These are phyloP conservation scores for Mastomys natalensis DNA, from an alignment of 2,113 vertebrate species.

Conservation along the genomic window DNA sequence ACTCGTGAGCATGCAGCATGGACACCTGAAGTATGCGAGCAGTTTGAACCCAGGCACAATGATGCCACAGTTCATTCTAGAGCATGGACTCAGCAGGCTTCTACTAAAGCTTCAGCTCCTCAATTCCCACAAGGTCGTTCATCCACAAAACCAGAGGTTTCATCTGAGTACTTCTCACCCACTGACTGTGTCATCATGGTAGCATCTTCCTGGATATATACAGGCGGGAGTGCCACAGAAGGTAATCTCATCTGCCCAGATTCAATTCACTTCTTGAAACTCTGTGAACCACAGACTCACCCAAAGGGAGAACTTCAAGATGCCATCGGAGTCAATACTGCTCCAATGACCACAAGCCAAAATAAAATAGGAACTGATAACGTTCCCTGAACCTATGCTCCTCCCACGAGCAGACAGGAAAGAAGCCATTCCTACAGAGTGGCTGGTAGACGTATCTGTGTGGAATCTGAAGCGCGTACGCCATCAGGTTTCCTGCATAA, in stretches of 20 bases:
- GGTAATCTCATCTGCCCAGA: background rate
- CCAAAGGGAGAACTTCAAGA: background rate
- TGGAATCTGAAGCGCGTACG: background rate
- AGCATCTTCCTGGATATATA: background rate
- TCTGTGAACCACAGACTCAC: background rate
- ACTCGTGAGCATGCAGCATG: no score
- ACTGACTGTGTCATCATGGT: background rate
- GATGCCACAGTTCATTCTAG: background rate
- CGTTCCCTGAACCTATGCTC: background rate
- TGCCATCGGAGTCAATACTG: background rate
- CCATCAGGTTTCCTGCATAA: background rate
- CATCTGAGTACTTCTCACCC: background rate
- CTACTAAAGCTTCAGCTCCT: background rate
- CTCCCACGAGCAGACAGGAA: background rate
- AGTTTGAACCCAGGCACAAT: background rate
- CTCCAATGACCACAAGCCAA: background rate
- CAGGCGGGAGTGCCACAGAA: background rate
- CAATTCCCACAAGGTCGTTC: background rate
- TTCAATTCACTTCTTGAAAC: background rate
- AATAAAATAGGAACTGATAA: background rate
- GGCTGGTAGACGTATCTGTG: background rate
- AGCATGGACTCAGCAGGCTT: background rate
- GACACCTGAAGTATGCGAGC: background rate
- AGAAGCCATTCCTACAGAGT: background rate
- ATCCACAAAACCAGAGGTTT: background rate